phyloP scores from a whole-genome alignment of 2,888 invertebrate genomes.

The Caenorhabditis sulstoni region DNA sequence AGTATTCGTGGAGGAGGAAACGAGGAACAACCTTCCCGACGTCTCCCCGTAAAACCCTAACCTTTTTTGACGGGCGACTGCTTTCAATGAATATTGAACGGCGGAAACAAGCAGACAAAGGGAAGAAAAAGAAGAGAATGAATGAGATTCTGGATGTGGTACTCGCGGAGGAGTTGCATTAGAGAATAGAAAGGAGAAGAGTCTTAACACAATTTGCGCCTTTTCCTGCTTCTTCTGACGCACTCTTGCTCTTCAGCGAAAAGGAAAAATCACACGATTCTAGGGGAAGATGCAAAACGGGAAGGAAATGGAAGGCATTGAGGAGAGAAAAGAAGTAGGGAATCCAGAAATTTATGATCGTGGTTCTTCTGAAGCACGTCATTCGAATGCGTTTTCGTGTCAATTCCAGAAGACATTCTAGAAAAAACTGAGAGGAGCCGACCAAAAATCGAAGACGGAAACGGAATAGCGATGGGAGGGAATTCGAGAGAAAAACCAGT shows the following conservation, averaged over 20 bases:
- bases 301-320: conserved; percentile 37
- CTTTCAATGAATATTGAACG: conserved; percentile 38
- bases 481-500: too few species aligned
- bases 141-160: conserved; percentile 17
- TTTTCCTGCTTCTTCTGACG: conserved; percentile 38
- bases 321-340: conserved; percentile 27
- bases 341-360: conserved; percentile 18
- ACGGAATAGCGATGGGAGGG: too few species aligned
- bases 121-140: background rate
- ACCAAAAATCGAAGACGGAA: too few species aligned
- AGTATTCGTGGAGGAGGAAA: conserved; percentile 25
- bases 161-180: conserved; percentile 14
- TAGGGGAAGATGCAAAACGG: conserved; percentile 15
- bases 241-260: conserved; percentile 8
- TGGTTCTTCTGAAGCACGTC: conserved; percentile 33
- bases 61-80: conserved; percentile 40
- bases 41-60: conserved; percentile 43
- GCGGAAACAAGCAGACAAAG: conserved; percentile 9
- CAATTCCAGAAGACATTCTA: conserved; percentile 7
- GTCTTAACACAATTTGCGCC: conserved; percentile 57
- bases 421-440: background rate
- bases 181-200: conserved; percentile 28
- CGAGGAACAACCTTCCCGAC: conserved; percentile 19
- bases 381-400: background rate
- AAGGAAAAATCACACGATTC: conserved; percentile 26